These are phyloP conservation scores for Girardinichthys multiradiatus DNA, from an alignment of 2,113 vertebrate genomes.

Conservation along the genomic window DNA sequence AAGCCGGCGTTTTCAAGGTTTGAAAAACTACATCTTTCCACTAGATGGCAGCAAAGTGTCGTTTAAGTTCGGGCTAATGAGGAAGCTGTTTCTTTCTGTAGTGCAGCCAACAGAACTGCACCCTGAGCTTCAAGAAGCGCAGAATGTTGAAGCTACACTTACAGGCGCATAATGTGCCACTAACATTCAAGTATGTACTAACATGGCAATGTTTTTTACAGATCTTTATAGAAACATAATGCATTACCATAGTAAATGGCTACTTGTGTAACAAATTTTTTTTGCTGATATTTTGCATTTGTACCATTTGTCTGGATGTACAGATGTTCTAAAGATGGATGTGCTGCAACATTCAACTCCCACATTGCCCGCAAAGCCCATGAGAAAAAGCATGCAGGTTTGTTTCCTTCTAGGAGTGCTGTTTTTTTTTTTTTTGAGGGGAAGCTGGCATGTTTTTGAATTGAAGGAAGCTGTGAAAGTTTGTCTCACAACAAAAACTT, in stretches of 20 bases:
- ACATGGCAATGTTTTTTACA: not conserved
- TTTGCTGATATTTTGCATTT: not conserved
- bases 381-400: constrained; percentile 80
- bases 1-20: constrained; percentile 76
- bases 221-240: not conserved
- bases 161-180: constrained; percentile 51
- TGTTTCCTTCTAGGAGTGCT: constrained; percentile 22
- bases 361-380: constrained; percentile 73
- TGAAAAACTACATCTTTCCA: not conserved
- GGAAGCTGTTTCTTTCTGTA: constrained; percentile 12
- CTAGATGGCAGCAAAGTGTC: constrained; percentile 39
- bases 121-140: constrained; percentile 77
- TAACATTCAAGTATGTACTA: constrained; percentile 69
- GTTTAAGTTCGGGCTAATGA: not conserved
- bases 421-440: not conserved
- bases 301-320: not conserved
- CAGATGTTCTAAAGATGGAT: constrained; percentile 77
- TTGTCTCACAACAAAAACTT: too few relatives aligned
- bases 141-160: constrained; percentile 70
- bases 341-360: constrained; percentile 69
- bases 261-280: not conserved
- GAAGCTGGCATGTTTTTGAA: not conserved
- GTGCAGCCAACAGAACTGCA: constrained; percentile 74
- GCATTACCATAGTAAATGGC: not conserved
- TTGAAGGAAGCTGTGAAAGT: too few relatives aligned